Conservation (phyloP, 2,113 vertebrate species). For the Austrofundulus limnaeus region DNA sequence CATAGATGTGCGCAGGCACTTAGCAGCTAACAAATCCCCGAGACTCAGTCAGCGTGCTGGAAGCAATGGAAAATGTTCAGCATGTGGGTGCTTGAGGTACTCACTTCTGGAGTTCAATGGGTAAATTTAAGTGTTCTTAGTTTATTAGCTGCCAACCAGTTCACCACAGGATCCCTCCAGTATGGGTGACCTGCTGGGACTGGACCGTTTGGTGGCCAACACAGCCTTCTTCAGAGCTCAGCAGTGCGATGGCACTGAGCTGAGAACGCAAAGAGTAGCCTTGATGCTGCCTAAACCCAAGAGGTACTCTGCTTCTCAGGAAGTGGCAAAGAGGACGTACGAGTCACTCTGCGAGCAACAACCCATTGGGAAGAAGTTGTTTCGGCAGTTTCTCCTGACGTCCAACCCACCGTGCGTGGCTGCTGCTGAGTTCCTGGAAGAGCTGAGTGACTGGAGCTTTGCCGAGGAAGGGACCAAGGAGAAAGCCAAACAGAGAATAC, state of each 20-base stretch:
- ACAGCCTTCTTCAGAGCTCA: constrained; percentile 88
- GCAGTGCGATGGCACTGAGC: constrained; percentile 75
- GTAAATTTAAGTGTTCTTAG: background rate
- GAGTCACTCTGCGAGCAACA: constrained; percentile 87
- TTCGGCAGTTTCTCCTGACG: constrained; percentile 80
- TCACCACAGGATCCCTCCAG: constrained; percentile 22
- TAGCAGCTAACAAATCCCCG: constrained; percentile 62
- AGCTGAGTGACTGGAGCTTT: constrained; percentile 82
- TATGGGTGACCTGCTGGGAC: constrained; percentile 86
- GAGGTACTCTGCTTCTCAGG: constrained; percentile 59
- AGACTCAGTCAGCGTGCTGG: constrained; percentile 16
- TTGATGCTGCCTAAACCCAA: constrained; percentile 79
- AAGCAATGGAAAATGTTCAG: constrained; percentile 11
- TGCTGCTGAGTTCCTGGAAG: constrained; percentile 82
- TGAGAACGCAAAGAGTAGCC: constrained; percentile 79
- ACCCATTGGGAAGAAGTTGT: constrained; percentile 87
- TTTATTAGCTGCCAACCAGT: background rate
- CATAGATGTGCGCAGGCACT: constrained; percentile 57
- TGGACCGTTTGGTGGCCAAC: constrained; percentile 91
- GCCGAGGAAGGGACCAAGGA: constrained; percentile 75
- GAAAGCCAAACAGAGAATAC: constrained; percentile 69
- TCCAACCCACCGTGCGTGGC: constrained; percentile 70
- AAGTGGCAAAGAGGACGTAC: constrained; percentile 64
- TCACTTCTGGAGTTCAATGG: constrained; percentile 24
- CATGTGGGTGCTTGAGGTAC: constrained; percentile 15